Percentiles rank a stretch among this genome's conserved stretches.
These are phyloP conservation scores for Drosophila algonquin DNA, from an alignment of 2,888 invertebrate species.

Conservation along the genomic window DNA sequence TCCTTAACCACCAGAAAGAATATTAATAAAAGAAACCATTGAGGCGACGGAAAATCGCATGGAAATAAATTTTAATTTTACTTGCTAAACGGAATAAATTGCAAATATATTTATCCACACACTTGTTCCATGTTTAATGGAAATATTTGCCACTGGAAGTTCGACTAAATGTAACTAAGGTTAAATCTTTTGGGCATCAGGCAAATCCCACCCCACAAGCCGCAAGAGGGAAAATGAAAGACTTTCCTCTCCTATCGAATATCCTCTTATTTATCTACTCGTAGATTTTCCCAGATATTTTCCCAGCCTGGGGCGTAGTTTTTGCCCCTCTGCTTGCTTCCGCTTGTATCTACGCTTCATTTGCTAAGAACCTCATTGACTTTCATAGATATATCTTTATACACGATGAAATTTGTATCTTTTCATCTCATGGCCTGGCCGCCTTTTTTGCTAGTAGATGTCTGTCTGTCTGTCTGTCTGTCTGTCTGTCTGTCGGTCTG, in stretches of 20 bases:
- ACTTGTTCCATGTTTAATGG: too few species aligned
- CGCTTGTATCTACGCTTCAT: background rate
- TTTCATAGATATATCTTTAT: background rate
- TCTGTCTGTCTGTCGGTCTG: background rate
- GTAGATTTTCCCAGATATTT: background rate
- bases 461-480: constrained; percentile 5
- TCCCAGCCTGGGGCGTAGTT: background rate
- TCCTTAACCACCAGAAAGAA: too few species aligned
- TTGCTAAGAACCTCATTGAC: constrained; percentile 8
- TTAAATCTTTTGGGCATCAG: too few species aligned
- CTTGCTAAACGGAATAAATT: background rate
- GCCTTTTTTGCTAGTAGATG: background rate
- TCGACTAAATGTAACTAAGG: too few species aligned
- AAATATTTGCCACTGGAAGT: too few species aligned
- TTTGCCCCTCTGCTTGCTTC: background rate
- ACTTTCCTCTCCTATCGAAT: background rate
- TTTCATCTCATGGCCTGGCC: constrained; percentile 23
- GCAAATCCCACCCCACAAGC: too few species aligned
- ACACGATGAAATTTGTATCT: constrained; percentile 27
- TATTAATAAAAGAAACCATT: too few species aligned
- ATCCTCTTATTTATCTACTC: background rate
- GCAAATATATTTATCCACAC: too few species aligned
- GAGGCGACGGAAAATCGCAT: too few species aligned
- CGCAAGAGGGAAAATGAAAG: background rate
- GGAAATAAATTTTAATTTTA: background rate